A percentile compares a stretch with the other conserved stretches of the same genome.
phyloP scores from a whole-genome alignment of 2,113 vertebrate genomes.

The Rhodinocichla rosea region DNA sequence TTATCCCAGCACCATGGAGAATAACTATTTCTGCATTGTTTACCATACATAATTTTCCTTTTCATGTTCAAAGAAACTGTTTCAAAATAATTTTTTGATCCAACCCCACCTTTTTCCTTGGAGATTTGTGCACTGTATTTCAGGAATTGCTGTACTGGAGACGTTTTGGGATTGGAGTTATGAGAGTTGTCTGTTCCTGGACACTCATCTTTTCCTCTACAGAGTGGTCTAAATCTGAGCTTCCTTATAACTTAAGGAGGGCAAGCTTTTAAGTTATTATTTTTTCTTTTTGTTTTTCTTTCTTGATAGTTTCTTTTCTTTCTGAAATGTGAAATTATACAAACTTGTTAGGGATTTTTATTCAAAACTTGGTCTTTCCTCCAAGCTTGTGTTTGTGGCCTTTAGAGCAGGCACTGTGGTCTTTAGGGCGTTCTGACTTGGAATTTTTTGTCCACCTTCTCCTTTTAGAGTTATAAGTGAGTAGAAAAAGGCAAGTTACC shows the following conservation, averaged over 20 bases:
- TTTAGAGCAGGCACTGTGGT: neutral
- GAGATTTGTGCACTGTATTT: slow-evolving; percentile 31
- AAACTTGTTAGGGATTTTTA: neutral
- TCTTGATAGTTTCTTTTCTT: neutral
- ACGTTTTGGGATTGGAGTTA: neutral
- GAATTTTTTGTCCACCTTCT: neutral
- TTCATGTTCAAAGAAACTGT: neutral
- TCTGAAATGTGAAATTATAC: neutral
- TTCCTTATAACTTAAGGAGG: neutral
- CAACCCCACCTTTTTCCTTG: neutral
- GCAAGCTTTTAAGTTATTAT: neutral
- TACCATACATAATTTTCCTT: neutral
- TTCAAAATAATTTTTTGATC: neutral
- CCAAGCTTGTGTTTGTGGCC: neutral
- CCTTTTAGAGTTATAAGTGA: neutral
- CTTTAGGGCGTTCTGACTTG: neutral
- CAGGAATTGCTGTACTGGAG: slow-evolving; percentile 1
- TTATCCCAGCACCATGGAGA: neutral
- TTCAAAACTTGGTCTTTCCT: neutral
- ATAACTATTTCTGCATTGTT: neutral
- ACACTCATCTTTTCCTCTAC: neutral
- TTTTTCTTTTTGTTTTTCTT: neutral
- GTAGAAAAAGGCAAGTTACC: slow-evolving; percentile 36
- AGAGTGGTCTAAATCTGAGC: neutral
- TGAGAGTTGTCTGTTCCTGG: neutral